Conservation (phyloP, 2,888 invertebrate genomes). For the Gasteruption jaculator region DNA sequence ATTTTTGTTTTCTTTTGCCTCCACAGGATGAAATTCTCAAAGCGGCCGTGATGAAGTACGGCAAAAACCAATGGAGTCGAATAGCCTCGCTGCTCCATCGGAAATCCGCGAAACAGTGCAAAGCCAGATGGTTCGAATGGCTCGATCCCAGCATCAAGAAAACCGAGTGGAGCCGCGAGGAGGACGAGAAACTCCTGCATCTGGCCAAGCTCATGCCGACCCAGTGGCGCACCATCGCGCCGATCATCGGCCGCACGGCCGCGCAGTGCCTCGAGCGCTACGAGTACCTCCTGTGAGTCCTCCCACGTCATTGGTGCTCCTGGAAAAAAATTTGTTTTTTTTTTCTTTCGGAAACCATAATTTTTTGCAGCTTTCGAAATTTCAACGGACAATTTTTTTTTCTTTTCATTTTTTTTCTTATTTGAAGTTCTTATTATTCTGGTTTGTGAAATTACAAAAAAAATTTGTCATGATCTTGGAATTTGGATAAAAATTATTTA, state of each 20-base stretch:
- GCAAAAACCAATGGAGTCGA: slow-evolving; percentile 99
- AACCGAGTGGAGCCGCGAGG: slow-evolving; percentile 99
- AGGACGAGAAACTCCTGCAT: slow-evolving; percentile 96
- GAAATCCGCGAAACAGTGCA: slow-evolving; percentile 99
- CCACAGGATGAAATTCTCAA: slow-evolving; percentile 98
- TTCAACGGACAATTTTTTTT: slow-evolving; percentile 3
- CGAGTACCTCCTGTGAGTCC: slow-evolving; percentile 89
- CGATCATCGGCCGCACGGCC: slow-evolving; percentile 97
- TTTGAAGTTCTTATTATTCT: too few relatives aligned
- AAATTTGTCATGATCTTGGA: too few relatives aligned
- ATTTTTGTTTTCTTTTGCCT: slow-evolving; percentile 15
- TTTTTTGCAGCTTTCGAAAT: slow-evolving; percentile 8
- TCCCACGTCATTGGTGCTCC: too few relatives aligned
- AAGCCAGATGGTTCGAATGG: slow-evolving; percentile 99
- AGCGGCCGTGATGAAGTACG: slow-evolving; percentile 99
- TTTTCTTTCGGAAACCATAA: not conserved
- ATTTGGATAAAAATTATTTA: too few relatives aligned
- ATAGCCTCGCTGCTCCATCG: slow-evolving; percentile 96
- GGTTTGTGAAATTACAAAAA: too few relatives aligned
- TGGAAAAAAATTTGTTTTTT: not conserved
- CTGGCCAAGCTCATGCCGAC: slow-evolving; percentile 99
- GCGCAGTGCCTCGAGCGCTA: slow-evolving; percentile 98
- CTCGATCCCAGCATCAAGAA: slow-evolving; percentile 99
- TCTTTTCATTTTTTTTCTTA: slow-evolving; percentile 8
- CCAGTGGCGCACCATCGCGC: slow-evolving; percentile 99